Base-by-base conservation (phyloP, 2,797 vertebrate species). In the Poecile montanus region DNA sequence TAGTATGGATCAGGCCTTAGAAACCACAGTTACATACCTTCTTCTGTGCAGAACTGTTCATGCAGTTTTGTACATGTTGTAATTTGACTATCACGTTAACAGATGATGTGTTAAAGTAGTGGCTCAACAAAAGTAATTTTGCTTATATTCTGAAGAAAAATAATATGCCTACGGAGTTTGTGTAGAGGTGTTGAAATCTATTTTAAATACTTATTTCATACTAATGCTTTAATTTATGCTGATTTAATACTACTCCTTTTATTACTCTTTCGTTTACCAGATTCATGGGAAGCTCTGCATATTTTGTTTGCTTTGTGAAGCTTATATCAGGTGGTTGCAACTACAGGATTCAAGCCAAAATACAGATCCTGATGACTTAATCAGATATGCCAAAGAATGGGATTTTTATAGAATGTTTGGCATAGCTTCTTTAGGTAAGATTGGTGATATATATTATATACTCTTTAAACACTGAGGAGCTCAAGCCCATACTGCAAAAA, bases 311-410 rank as follows among this genome's bases (percentile, higher is more conserved):
- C 98, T 99, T 51, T 99, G 99, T 87, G 99, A 99, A 89, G 99
- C 99, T 4, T 99, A 99, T 97, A 97, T 99, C 95, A 95, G 99
- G 75, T 99, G 99, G 99, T 98, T 99, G 72, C 97, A 98, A 58
- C 98, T 99, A 25, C 99, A 99, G 36, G 98, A 98, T 93, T 98
- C 99, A 6, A 98, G 97, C 96, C 98, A 96, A 95, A 99, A 97
- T 96, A 94, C 76, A 9, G 98, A 99, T 93, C 99, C 99, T 1
- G 98, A 99, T 4, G 99, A 99, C 97, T 98, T 99, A 94, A 99
- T 99, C 97, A 97, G 99, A 96, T 99, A 99, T 93, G 98, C 99
- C 79, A 99, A 98, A 93, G 99, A 99, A 86, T 99, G 99, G 99
- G 99, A 99, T 94, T 99, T 99, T 97, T 99, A 99, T 58, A 91